A percentile compares a stretch with the other conserved stretches of the same genome.
Evolutionary conservation across 2,797 vertebrate genomes (phyloP).

Genomic region (Gymnodraco acuticeps): DNA sequence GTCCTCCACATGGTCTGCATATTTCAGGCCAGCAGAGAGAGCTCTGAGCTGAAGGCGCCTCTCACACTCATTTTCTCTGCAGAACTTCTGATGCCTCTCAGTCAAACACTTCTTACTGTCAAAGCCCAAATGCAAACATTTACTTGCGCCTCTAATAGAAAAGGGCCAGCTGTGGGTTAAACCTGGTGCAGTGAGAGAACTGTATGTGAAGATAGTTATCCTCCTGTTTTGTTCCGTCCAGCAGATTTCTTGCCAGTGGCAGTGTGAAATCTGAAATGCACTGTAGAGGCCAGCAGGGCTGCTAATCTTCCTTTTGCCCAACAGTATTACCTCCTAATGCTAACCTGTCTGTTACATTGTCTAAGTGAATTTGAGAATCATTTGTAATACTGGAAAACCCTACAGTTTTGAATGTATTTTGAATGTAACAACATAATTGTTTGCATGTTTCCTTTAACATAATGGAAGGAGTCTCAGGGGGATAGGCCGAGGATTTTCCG

Average conservation of each 20-base stretch:
- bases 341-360: too few species aligned
- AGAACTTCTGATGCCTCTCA: slow-evolving; percentile 16
- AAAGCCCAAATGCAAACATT: slow-evolving; percentile 24
- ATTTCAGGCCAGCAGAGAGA: slow-evolving; percentile 36
- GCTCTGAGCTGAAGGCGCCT: slow-evolving; percentile 3
- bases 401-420: too few species aligned
- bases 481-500: too few species aligned
- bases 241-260: not conserved
- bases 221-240: slow-evolving; percentile 1
- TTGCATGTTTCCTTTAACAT: too few species aligned
- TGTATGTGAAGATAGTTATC: slow-evolving; percentile 18
- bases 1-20: slow-evolving; percentile 28
- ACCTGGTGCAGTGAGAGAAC: not conserved
- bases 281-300: too few species aligned
- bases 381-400: too few species aligned
- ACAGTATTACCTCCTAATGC: too few species aligned
- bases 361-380: too few species aligned
- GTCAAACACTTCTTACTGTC: not conserved
- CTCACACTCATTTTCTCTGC: slow-evolving; percentile 30
- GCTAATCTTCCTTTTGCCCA: too few species aligned
- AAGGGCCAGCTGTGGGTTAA: slow-evolving; percentile 11
- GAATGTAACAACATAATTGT: too few species aligned
- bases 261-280: too few species aligned
- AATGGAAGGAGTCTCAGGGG: too few species aligned
- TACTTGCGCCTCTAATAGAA: slow-evolving; percentile 3